Percentiles rank a stretch among this genome's conserved stretches.
phyloP scores from a whole-genome alignment of 2,888 invertebrate genomes.

The Mythimna ferrago region DNA sequence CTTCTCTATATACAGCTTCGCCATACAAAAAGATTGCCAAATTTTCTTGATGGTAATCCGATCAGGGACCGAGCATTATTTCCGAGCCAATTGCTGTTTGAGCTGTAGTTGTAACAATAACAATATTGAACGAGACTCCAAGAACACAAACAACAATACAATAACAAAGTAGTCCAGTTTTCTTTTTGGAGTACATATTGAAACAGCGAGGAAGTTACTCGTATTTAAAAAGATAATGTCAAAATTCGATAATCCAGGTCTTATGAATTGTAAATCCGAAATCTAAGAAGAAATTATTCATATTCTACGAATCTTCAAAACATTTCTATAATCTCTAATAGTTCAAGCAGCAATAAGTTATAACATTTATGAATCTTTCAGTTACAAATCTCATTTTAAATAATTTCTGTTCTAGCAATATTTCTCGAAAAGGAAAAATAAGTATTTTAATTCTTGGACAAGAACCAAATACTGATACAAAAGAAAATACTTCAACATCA shows the following conservation, averaged over 20 bases:
- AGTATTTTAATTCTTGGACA: constrained; percentile 56
- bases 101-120: constrained; percentile 38
- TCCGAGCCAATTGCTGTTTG: constrained; percentile 38
- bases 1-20: constrained; percentile 9
- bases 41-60: constrained; percentile 31
- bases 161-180: constrained; percentile 23
- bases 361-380: constrained; percentile 29
- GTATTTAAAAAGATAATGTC: background rate
- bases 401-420: constrained; percentile 33
- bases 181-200: constrained; percentile 7
- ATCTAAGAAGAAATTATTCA: background rate
- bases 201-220: constrained; percentile 11
- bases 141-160: constrained; percentile 31
- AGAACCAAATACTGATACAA: constrained; percentile 60
- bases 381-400: constrained; percentile 42
- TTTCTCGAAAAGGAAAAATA: constrained; percentile 38
- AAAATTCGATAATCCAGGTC: constrained; percentile 5
- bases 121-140: constrained; percentile 20
- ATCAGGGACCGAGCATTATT: constrained; percentile 30
- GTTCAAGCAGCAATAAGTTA: constrained; percentile 30
- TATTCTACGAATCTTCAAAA: constrained; percentile 2
- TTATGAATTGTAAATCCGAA: constrained; percentile 22
- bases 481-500: constrained; percentile 62
- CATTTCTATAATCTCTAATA: constrained; percentile 16
- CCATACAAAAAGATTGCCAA: constrained; percentile 19